Evolutionary conservation across 2,113 vertebrate genomes (phyloP).

Genomic region (Gorsachius goisagi): DNA sequence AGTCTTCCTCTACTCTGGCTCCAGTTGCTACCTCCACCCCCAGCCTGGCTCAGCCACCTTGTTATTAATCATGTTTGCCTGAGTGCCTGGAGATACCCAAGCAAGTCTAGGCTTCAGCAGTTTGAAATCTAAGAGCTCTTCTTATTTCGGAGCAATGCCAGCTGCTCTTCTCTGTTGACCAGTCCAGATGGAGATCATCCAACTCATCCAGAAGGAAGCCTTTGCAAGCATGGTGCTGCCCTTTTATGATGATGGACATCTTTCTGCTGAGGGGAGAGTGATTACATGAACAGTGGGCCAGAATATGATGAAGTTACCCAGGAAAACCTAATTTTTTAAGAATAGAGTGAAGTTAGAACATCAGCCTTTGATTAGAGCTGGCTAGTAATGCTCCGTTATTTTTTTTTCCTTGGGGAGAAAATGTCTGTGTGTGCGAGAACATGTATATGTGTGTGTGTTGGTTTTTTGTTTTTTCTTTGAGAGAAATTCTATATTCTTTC

Average conservation of each 20-base stretch:
- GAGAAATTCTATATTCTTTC: neutral
- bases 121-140: constrained; percentile 1
- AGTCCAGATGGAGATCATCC: constrained; percentile 2
- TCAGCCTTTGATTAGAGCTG: neutral
- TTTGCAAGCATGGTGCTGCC: neutral
- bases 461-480: neutral
- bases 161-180: neutral
- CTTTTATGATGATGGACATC: neutral
- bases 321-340: neutral
- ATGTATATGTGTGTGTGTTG: neutral
- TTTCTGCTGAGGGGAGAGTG: neutral
- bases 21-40: neutral
- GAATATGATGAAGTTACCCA: neutral
- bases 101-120: neutral
- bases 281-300: neutral
- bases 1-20: neutral
- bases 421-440: fast-evolving
- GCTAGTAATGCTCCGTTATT: neutral
- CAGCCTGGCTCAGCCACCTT: neutral
- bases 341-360: neutral
- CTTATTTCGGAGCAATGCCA: neutral
- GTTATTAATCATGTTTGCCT: neutral
- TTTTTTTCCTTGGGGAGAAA: neutral
- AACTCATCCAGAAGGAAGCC: neutral
- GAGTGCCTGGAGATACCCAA: neutral